Evolutionary conservation across 2,888 invertebrate species (phyloP), one percentile per base, ranked within the genome.

Genomic region (Agelastica alni): DNA sequence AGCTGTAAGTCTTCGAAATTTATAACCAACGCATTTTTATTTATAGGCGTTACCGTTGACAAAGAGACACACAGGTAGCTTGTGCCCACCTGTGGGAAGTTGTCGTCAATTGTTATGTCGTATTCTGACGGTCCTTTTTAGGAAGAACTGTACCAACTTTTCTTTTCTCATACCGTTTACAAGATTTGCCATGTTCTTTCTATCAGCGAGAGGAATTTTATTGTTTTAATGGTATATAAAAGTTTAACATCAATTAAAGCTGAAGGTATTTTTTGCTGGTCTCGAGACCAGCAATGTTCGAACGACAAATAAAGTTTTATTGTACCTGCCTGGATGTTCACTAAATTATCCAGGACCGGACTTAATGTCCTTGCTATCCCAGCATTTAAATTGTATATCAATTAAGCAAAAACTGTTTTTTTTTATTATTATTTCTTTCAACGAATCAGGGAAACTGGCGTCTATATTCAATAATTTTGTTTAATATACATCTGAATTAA

Each of bases 281-380:
- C 41, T 41, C 49, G 41, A 49, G 49, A 32, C 49, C 49, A 32
- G 32, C 49, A 49, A 49, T 41, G 49, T 49, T 30, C 34, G 56
- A n/a, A 47, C 51, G 51, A 56, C 56, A 56, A 56, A 56, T 56
- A 56, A 51, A 56, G 51, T 56, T 56, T 56, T 56, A 56, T 43
- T 45, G 46, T 56, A 51, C 56, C 56, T 51, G 48, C 51, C 45
- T 51, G 41, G 47, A 51, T 43, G 36, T 56, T 47, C 34, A 47
- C 46, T 51, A 32, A 51, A 55, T 55, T 44, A 51, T 51, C 34
- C 51, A 51, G 51, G 28, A 41, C 10, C 51, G 43, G 7, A 16
- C 20, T 20, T 10, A 4, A 20, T 7, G 9, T 26, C 6, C 6
- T 1, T 7, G 9, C 22, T 7, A 22, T 22, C 7, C 22, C 22